A percentile compares a stretch with the other conserved stretches of the same genome.
Evolutionary conservation across 2,888 invertebrate species (phyloP).

Genomic region (Drosophila kambysellisi): DNA sequence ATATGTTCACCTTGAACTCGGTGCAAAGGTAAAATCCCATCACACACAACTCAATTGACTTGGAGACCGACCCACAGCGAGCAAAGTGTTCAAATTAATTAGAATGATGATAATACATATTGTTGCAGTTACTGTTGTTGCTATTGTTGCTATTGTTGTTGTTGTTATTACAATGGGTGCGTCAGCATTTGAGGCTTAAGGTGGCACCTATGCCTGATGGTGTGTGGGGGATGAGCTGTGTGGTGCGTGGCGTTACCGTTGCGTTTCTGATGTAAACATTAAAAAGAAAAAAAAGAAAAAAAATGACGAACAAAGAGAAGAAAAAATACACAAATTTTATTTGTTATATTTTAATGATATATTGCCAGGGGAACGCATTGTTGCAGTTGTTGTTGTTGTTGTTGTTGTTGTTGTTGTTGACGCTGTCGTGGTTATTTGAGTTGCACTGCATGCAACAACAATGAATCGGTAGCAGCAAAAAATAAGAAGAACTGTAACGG

Average conservation of each 20-base stretch:
- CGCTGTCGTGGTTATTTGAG: slow-evolving; percentile 27
- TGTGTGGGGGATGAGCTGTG: slow-evolving; percentile 15
- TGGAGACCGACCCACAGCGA: neutral
- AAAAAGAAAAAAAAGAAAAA: neutral
- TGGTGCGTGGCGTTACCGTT: slow-evolving; percentile 49
- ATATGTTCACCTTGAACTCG: slow-evolving; percentile 52
- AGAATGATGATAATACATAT: slow-evolving; percentile 43
- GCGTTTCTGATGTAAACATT: slow-evolving; percentile 47
- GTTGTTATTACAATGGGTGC: slow-evolving; percentile 36
- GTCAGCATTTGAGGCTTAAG: neutral
- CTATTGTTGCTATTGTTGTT: slow-evolving; percentile 20
- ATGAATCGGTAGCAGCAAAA: slow-evolving; percentile 4
- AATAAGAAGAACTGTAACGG: slow-evolving; percentile 22
- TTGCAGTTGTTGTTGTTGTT: slow-evolving; percentile 17
- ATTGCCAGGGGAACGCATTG: slow-evolving; percentile 49
- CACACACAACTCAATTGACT: slow-evolving; percentile 34
- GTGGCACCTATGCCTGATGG: neutral
- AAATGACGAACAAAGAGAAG: neutral
- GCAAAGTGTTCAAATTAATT: slow-evolving; percentile 61
- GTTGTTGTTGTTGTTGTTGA: slow-evolving; percentile 1
- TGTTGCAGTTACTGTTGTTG: slow-evolving; percentile 34
- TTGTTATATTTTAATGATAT: slow-evolving; percentile 58
- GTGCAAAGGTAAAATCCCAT: slow-evolving; percentile 14
- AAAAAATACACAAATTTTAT: slow-evolving; percentile 8
- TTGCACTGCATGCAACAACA: slow-evolving; percentile 35